A percentile compares a stretch with the other conserved stretches of the same genome.
phyloP scores from a whole-genome alignment of 35 echinoderm and acorn worm genomes.

The Ptychodera flava region DNA sequence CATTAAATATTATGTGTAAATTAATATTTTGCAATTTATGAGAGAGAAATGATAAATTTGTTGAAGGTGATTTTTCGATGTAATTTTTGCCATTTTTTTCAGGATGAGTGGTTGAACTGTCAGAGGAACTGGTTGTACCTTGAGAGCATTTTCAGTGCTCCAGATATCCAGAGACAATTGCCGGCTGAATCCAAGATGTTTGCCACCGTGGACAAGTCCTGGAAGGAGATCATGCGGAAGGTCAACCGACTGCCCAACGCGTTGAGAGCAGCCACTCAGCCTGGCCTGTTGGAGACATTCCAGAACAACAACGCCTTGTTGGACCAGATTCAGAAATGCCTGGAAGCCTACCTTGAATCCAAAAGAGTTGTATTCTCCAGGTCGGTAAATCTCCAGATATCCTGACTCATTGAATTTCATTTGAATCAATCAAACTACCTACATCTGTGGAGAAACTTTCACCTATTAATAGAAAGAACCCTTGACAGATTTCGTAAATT shows the following conservation, averaged over 20 bases:
- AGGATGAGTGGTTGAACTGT: slow-evolving; percentile 96
- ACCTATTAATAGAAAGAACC: too few species aligned
- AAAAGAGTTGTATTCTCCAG: slow-evolving; percentile 92
- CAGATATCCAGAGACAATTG: slow-evolving; percentile 96
- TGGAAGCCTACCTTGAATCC: slow-evolving; percentile 86
- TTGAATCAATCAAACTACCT: too few species aligned
- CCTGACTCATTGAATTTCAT: too few species aligned
- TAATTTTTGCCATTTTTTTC: not conserved
- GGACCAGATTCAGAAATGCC: slow-evolving; percentile 98
- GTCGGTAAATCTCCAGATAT: too few species aligned
- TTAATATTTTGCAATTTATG: too few species aligned
- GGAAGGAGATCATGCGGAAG: slow-evolving; percentile 97
- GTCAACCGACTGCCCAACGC: slow-evolving; percentile 82
- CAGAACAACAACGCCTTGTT: slow-evolving; percentile 91
- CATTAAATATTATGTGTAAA: too few species aligned
- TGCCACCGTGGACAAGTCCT: slow-evolving; percentile 82
- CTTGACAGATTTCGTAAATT: too few species aligned
- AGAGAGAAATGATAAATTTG: too few species aligned
- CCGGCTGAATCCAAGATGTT: slow-evolving; percentile 98
- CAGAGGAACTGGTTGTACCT: slow-evolving; percentile 96
- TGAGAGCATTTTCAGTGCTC: slow-evolving; percentile 97
- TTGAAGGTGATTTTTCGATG: too few species aligned
- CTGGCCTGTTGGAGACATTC: slow-evolving; percentile 92
- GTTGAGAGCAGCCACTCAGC: slow-evolving; percentile 85
- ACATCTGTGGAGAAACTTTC: too few species aligned